A percentile compares a stretch with the other conserved stretches of the same genome.
phyloP scores from a whole-genome alignment of 2,888 invertebrate genomes.

The Chymomyza caudatula region DNA sequence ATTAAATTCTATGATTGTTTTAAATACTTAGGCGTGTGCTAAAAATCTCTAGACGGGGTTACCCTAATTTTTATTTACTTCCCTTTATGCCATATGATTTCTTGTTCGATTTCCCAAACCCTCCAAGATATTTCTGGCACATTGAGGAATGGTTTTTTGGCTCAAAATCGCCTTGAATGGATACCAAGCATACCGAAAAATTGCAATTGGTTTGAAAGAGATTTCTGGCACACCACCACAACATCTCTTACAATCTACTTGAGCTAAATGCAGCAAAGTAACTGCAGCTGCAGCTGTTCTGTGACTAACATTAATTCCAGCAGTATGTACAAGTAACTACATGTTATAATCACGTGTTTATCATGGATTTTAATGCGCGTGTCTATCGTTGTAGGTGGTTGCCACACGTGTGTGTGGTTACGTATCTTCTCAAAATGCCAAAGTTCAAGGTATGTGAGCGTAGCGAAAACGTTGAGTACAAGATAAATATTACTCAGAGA shows the following conservation, averaged over 20 bases:
- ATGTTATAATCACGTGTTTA: slow-evolving; percentile 59
- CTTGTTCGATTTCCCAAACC: no score
- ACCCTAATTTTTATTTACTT: no score
- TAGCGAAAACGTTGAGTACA: neutral
- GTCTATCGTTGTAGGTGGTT: neutral
- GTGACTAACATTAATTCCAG: neutral
- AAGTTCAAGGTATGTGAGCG: slow-evolving; percentile 53
- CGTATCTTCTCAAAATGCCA: slow-evolving; percentile 43
- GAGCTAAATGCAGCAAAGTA: neutral
- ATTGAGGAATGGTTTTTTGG: no score
- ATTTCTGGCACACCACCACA: no score
- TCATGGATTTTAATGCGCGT: slow-evolving; percentile 41
- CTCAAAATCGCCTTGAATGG: no score
- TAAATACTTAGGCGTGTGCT: no score
- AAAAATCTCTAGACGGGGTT: no score
- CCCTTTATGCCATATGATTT: no score
- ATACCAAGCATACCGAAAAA: no score
- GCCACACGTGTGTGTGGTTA: slow-evolving; percentile 24
- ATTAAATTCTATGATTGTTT: no score
- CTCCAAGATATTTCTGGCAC: no score
- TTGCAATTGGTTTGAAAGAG: no score
- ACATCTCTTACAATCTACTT: neutral
- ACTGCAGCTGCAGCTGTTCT: neutral
- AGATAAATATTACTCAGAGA: neutral
- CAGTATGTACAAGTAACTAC: neutral